phyloP scores from a whole-genome alignment of 2,888 invertebrate genomes.

The Euclidia mi region DNA sequence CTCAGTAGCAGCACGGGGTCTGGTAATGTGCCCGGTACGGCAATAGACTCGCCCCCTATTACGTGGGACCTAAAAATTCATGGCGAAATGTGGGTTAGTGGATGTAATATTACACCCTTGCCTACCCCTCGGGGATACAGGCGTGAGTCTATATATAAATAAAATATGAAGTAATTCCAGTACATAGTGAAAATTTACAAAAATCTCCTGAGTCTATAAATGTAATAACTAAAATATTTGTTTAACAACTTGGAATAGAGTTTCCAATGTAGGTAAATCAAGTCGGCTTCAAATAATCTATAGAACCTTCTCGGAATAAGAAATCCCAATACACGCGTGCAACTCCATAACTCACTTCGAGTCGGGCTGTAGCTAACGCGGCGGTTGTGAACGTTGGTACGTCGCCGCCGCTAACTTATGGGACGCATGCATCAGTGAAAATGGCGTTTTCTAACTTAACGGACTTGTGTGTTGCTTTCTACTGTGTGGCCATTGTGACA shows the following conservation, averaged over 20 bases:
- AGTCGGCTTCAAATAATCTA: slow-evolving; percentile 43
- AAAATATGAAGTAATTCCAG: too few species aligned
- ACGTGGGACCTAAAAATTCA: too few species aligned
- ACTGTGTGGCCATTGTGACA: neutral
- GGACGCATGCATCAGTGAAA: slow-evolving; percentile 55
- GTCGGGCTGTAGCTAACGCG: slow-evolving; percentile 57
- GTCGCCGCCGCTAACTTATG: slow-evolving; percentile 54
- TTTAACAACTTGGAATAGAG: slow-evolving; percentile 39
- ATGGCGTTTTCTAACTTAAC: slow-evolving; percentile 42
- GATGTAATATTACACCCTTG: too few species aligned
- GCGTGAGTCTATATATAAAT: too few species aligned
- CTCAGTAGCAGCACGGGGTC: too few species aligned
- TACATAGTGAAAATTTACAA: too few species aligned
- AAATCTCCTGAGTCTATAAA: too few species aligned
- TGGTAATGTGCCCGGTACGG: too few species aligned
- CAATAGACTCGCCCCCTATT: too few species aligned
- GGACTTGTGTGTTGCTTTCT: slow-evolving; percentile 25
- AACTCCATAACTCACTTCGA: slow-evolving; percentile 60
- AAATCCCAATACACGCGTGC: slow-evolving; percentile 50
- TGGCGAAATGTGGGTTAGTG: too few species aligned
- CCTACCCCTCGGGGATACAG: too few species aligned
- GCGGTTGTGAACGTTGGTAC: slow-evolving; percentile 49
- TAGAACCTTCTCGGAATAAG: slow-evolving; percentile 47
- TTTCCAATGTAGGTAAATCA: slow-evolving; percentile 41
- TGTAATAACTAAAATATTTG: slow-evolving; percentile 28